Conservation (phyloP, 2,113 vertebrate species). For the Notarius quadriscutis region DNA sequence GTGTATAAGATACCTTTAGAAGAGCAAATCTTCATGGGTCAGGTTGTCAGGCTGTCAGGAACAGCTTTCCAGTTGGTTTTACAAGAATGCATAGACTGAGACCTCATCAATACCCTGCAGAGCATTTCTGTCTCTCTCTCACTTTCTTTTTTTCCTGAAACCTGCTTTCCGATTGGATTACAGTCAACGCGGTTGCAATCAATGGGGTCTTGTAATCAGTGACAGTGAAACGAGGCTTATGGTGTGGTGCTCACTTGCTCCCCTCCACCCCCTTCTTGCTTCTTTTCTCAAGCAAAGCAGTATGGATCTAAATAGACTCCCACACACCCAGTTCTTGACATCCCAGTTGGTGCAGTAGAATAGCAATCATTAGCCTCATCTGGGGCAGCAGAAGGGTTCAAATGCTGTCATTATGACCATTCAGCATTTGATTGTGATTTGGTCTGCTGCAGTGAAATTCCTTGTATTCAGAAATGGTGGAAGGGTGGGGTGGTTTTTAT, state of each 20-base stretch:
- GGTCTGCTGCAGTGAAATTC: conserved; percentile 27
- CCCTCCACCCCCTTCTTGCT: not conserved
- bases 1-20: not conserved
- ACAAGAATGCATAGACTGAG: conserved; percentile 27
- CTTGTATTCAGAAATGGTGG: conserved; percentile 20
- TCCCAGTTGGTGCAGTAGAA: conserved; percentile 38
- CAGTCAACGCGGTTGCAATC: conserved; percentile 73
- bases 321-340: conserved; percentile 27
- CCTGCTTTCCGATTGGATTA: conserved; percentile 81
- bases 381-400: conserved; percentile 32
- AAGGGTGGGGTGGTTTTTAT: not conserved
- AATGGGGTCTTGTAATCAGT: conserved; percentile 83
- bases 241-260: conserved; percentile 51
- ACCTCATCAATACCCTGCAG: conserved; percentile 39
- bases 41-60: conserved; percentile 7
- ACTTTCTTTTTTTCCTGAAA: conserved; percentile 51
- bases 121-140: conserved; percentile 57
- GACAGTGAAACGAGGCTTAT: conserved; percentile 70
- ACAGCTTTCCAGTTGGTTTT: conserved; percentile 3
- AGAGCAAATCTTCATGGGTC: conserved; percentile 21
- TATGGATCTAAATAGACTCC: conserved; percentile 40
- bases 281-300: conserved; percentile 29
- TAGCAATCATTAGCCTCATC: conserved; percentile 50
- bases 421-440: conserved; percentile 46
- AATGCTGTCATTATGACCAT: conserved; percentile 46